A percentile compares a stretch with the other conserved stretches of the same genome.
phyloP scores from a whole-genome alignment of 2,113 vertebrate species.

The Lagenorhynchus albirostris region DNA sequence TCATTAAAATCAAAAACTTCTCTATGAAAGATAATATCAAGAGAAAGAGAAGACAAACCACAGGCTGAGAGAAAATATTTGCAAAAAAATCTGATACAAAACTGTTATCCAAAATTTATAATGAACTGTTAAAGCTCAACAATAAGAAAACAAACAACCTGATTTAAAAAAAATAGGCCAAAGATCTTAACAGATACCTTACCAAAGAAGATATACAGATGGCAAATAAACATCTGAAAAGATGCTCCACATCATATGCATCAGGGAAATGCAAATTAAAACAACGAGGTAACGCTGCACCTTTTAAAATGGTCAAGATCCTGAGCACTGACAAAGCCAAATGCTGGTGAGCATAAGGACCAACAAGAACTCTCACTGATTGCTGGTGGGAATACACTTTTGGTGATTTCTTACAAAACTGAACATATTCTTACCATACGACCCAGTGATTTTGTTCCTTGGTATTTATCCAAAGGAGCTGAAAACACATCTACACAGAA shows the following conservation, averaged over 20 bases:
- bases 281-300: background rate
- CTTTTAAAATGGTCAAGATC: background rate
- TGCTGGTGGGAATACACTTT: background rate
- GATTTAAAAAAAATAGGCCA: background rate
- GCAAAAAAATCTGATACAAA: background rate
- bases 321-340: background rate
- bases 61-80: background rate
- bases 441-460: background rate
- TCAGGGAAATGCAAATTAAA: background rate
- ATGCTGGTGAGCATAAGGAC: too few relatives aligned
- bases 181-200: background rate
- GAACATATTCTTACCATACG: background rate
- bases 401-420: background rate
- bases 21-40: background rate
- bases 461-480: background rate
- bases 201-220: background rate
- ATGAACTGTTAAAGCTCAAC: background rate
- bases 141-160: background rate
- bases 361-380: background rate
- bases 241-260: background rate
- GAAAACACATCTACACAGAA: background rate
- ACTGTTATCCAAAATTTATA: background rate
- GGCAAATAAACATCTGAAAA: background rate
- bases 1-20: background rate
- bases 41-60: background rate